Evolutionary conservation across 2,113 vertebrate genomes (phyloP), one percentile per base, ranked within the genome.

Genomic region (Balaenoptera acutorostrata): DNA sequence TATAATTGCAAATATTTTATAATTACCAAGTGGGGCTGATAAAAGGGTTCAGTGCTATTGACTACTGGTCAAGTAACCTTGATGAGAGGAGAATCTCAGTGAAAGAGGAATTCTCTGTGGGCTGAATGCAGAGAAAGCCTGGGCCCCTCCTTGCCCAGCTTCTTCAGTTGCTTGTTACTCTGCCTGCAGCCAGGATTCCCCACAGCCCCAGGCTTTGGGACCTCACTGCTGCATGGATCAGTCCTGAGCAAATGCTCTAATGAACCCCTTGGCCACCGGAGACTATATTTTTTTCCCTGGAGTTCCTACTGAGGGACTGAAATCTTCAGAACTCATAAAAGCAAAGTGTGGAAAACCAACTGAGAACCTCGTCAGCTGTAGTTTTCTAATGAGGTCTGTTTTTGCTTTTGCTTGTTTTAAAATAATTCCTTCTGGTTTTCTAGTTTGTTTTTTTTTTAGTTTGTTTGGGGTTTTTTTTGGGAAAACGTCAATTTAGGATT

Each of bases 1-100:
- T 98, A 97, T 98, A 98, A 98, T 97, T 97, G 97, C 66, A 7
- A 98, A 98, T 98, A 98, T 98, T 98, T 98, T 98, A 97, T 98
- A 98, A 99, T 98, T 98, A 98, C 95, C 94, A 97, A 97, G 97
- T 82, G 85, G 89, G 91, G 86, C 98, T 97, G 98, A 98, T 98
- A 98, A 99, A 98, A 98, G 68, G 29, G 69, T 96, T 98, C 96
- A 89, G 86, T 93, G 93, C 88, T 98, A 93, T 96, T 90, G 97
- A 97, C 97, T 97, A 88, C 69, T 95, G 97, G 98, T 96, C 94
- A 90, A 96, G 97, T 98, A 98, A 98, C 97, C 97, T 97, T 97
- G 98, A 98, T 97, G 81, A 97, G 88, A 81, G 64, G 52, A 95
- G 96, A 98, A 61, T 82, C 93, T 93, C 90, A 95, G 93, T 97